Evolutionary conservation across 2,888 invertebrate genomes (phyloP).

Genomic region (Dugesia japonica): DNA sequence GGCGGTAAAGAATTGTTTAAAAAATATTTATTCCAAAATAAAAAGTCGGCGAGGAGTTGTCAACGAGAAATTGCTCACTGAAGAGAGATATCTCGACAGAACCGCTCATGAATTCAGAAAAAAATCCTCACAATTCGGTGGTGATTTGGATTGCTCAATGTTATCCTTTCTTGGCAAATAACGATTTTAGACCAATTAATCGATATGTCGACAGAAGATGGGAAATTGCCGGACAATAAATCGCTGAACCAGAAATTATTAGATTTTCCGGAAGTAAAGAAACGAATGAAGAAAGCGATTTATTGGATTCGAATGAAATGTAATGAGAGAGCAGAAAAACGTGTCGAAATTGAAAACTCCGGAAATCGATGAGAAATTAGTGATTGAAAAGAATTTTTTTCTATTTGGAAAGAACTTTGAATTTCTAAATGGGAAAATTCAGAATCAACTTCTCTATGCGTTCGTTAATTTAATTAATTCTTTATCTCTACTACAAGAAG

Average conservation of each 20-base stretch:
- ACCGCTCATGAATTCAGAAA: constrained; percentile 25
- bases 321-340: constrained; percentile 48
- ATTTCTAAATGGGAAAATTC: constrained; percentile 45
- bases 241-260: constrained; percentile 62
- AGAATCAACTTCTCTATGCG: no score
- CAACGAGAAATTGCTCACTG: constrained; percentile 50
- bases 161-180: constrained; percentile 67
- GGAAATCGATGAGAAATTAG: constrained; percentile 70
- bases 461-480: no score
- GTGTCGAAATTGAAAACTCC: constrained; percentile 53
- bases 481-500: no score
- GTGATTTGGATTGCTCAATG: constrained; percentile 80
- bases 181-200: constrained; percentile 27
- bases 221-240: constrained; percentile 78
- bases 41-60: no score
- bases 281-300: constrained; percentile 81
- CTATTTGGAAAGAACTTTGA: constrained; percentile 70
- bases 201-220: constrained; percentile 38
- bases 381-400: constrained; percentile 60
- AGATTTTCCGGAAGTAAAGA: constrained; percentile 61
- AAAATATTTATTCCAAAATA: no score
- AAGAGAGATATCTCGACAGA: constrained; percentile 26
- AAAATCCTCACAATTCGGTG: constrained; percentile 54
- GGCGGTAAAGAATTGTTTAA: no score
- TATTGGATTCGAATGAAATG: constrained; percentile 55